Evolutionary conservation across 2,797 vertebrate genomes (phyloP).

Genomic region (Steatocranus sp.): DNA sequence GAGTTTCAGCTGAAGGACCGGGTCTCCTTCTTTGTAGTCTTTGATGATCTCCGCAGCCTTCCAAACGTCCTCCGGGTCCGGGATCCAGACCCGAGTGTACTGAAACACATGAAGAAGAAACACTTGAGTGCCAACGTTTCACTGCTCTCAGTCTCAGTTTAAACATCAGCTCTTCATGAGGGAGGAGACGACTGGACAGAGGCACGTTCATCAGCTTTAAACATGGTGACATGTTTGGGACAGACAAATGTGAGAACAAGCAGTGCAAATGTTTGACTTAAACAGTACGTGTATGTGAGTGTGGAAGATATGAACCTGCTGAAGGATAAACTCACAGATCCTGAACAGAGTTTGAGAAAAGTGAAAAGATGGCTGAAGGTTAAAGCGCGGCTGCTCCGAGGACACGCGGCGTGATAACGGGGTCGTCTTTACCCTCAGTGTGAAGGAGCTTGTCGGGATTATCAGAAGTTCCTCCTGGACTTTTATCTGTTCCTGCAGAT

Average conservation of each 20-base stretch:
- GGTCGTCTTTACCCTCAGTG: not conserved
- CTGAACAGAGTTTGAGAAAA: not conserved
- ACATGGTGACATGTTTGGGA: not conserved
- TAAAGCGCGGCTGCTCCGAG: not conserved
- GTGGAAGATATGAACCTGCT: not conserved
- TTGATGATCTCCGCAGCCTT: conserved; percentile 84
- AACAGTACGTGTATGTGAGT: not conserved
- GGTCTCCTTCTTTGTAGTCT: conserved; percentile 88
- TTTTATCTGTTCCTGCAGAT: not conserved
- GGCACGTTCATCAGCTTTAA: not conserved
- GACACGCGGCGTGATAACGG: not conserved
- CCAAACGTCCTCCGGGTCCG: conserved; percentile 91
- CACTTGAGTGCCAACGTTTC: not conserved
- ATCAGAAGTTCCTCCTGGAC: not conserved
- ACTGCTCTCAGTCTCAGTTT: not conserved
- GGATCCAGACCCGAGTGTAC: conserved; percentile 93
- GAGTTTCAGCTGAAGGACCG: conserved; percentile 81
- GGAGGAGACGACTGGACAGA: not conserved
- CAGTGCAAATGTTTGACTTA: not conserved
- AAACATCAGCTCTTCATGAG: not conserved
- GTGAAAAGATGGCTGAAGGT: not conserved
- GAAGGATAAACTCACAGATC: not conserved
- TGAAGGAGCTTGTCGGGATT: not conserved
- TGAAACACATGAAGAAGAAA: conserved; percentile 46
- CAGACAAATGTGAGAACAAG: not conserved